Base-by-base conservation (phyloP, 2,797 vertebrate species). In the Falco peregrinus region DNA sequence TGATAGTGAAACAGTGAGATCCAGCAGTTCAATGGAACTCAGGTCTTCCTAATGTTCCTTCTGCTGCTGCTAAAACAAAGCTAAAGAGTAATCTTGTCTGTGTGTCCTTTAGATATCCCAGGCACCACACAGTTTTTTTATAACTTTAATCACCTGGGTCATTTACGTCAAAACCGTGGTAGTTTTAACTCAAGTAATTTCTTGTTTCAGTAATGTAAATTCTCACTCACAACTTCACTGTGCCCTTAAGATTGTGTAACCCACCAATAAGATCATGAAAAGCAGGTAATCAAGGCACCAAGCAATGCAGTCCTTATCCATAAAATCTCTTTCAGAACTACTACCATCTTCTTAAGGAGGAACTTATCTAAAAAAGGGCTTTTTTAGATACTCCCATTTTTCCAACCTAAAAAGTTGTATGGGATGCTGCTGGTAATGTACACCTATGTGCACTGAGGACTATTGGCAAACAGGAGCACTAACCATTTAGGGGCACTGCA, bases 151-250 rank as follows among this genome's bases (percentile, higher is more conserved):
- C 54, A 96, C 28, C 75, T 57, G 50, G 69, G 85, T 86, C 26
- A 87, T 60, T 87, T 93, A 77, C 87, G 68, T 88, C 88, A 94
- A 70, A 94, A 78, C 4, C 50, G 64, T 3, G 13, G 47, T 60
- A 60, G 95, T 84, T 82, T 84, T 83, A 95, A 79, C 51, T 45
- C 60, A 61, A 39, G 31, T 78, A 78, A 82, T 45, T 69, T 83
- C 48, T 78, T 84, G 14, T 91, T 93, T 81, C 68, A 78, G 59
- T 78, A 71, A 70, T 86, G 88, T 84, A 68, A 95, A 87, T 70
- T 88, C 84, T 56, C 60, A 80, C 25, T 78, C 43, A 43, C 43
- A 60, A 63, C 74, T 69, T 82, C 50, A 75, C 69, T 70, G 45
- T 53, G 57, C 26, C 60, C 47, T 90, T 85, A 39, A 59, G 59